Conservation (phyloP, 2,113 vertebrate genomes). For the Rhabdomys dilectus region DNA sequence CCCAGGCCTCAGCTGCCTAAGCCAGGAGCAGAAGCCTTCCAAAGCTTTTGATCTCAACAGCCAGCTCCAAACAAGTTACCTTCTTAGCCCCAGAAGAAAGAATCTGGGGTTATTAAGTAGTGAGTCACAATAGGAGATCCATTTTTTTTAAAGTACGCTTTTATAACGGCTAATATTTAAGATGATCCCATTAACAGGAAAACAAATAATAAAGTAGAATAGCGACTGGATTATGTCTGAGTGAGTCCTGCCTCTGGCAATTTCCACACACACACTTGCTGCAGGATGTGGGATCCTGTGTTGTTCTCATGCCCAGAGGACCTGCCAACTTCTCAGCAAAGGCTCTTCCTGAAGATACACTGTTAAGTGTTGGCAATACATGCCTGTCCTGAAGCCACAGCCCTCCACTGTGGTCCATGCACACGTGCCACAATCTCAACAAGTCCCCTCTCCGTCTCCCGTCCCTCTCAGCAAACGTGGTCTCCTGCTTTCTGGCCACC, state of each 20-base stretch:
- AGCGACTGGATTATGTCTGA: not conserved
- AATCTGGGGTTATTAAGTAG: not conserved
- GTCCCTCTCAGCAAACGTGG: not conserved
- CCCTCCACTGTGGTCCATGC: not conserved
- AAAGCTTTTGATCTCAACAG: not conserved
- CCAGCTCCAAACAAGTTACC: not conserved
- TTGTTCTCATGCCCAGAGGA: too few relatives aligned
- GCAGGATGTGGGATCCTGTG: not conserved
- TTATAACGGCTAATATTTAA: constrained; percentile 4
- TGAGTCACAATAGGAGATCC: constrained; percentile 8
- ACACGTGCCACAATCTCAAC: not conserved
- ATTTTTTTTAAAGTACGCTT: not conserved
- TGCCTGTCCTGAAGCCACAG: not conserved
- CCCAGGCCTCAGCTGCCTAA: not conserved
- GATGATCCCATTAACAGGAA: not conserved
- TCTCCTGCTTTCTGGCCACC: not conserved
- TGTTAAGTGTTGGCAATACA: not conserved
- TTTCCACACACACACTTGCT: fast-evolving
- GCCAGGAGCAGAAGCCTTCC: not conserved
- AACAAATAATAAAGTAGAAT: not conserved
- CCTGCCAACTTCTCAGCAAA: not conserved
- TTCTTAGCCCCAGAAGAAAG: constrained; percentile 1
- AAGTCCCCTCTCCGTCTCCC: not conserved
- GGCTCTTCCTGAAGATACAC: not conserved
- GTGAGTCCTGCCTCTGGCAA: not conserved